Conservation (phyloP, 2,797 vertebrate species). For the Spea hammondii region DNA sequence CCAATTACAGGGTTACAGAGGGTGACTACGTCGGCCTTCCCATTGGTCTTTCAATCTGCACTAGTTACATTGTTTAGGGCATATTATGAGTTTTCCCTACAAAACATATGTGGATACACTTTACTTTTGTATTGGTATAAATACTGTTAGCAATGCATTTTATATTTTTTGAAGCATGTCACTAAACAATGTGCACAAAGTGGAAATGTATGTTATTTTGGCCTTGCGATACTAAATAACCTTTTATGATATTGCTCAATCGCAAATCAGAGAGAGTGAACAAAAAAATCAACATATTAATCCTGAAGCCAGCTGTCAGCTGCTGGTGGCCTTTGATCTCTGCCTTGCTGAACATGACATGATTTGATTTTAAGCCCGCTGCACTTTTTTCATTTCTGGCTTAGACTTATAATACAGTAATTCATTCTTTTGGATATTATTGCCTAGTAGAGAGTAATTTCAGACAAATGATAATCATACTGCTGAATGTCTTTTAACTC, state of each 20-base stretch:
- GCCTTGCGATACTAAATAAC: not conserved
- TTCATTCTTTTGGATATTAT: conserved; percentile 39
- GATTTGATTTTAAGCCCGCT: conserved; percentile 48
- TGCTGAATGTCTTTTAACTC: conserved; percentile 15
- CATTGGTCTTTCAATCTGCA: too few relatives aligned
- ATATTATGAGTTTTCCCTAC: not conserved
- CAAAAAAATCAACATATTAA: conserved; percentile 38
- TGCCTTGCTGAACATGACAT: conserved; percentile 44
- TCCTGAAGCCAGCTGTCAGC: conserved; percentile 44
- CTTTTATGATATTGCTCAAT: conserved; percentile 11
- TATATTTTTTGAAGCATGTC: not conserved
- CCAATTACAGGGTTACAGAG: too few relatives aligned
- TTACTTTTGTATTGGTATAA: too few relatives aligned
- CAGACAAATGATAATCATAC: conserved; percentile 24
- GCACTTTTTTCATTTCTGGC: conserved; percentile 46
- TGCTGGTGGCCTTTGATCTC: conserved; percentile 41
- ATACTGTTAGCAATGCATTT: not conserved
- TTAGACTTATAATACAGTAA: conserved; percentile 40
- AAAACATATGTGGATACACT: not conserved
- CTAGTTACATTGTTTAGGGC: not conserved
- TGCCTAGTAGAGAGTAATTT: conserved; percentile 10
- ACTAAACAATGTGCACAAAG: not conserved
- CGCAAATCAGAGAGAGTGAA: conserved; percentile 10
- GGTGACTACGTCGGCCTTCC: too few relatives aligned
- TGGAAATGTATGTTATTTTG: not conserved